A percentile compares a stretch with the other conserved stretches of the same genome.
phyloP scores from a whole-genome alignment of 1,140 invertebrate species.

The Lordiphosa clarofinis region DNA sequence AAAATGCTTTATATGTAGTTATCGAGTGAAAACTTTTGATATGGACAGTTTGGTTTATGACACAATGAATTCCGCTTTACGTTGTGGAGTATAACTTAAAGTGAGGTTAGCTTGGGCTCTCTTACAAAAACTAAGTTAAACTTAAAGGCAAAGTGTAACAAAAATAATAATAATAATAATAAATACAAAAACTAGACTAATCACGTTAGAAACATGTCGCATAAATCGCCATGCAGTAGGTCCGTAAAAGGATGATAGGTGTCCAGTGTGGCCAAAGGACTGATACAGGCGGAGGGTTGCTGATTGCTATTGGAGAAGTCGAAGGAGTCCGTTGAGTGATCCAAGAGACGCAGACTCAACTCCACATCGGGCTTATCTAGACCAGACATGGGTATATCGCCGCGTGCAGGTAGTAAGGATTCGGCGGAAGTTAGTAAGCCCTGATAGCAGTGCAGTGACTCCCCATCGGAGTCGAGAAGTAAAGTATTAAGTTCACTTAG shows the following conservation, averaged over 20 bases:
- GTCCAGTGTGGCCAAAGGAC: constrained; percentile 63
- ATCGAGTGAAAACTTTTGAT: constrained; percentile 19
- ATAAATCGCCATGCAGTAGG: constrained; percentile 61
- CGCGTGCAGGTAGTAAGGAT: constrained; percentile 39
- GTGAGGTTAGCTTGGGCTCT: constrained; percentile 46
- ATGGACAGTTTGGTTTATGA: constrained; percentile 51
- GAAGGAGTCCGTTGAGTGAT: constrained; percentile 67
- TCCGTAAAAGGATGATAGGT: constrained; percentile 64
- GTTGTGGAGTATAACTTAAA: constrained; percentile 37
- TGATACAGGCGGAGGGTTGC: constrained; percentile 72
- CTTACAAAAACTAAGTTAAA: constrained; percentile 35
- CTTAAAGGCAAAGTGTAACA: constrained; percentile 55
- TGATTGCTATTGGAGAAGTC: constrained; percentile 59
- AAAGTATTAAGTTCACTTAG: constrained; percentile 65
- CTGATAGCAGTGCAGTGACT: constrained; percentile 77
- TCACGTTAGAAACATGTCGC: constrained; percentile 75
- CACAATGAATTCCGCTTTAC: constrained; percentile 69
- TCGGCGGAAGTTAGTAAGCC: constrained; percentile 28
- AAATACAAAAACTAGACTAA: constrained; percentile 26
- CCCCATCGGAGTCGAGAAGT: constrained; percentile 82
- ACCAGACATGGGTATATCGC: constrained; percentile 54
- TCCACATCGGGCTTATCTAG: constrained; percentile 68
- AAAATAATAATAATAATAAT: constrained; percentile 26
- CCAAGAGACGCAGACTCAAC: constrained; percentile 65
- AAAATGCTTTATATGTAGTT: constrained; percentile 14